Conservation (phyloP, 2,797 vertebrate genomes). For the Falco concolor region DNA sequence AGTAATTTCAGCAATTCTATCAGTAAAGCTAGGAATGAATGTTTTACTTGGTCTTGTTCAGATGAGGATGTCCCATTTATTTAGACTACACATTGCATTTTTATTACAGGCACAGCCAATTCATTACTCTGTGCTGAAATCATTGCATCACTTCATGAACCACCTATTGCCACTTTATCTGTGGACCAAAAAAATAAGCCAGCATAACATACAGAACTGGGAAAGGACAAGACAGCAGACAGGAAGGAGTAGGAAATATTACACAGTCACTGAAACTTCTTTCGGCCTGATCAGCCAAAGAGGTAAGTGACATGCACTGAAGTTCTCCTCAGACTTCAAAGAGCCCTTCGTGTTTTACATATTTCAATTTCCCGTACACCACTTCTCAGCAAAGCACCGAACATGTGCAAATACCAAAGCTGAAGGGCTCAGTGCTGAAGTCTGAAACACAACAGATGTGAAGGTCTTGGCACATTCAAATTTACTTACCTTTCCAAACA, state of each 20-base stretch:
- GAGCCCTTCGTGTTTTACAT: background rate
- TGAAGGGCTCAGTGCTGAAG: background rate
- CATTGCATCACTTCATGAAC: background rate
- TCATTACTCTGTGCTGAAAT: background rate
- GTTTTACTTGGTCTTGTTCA: background rate
- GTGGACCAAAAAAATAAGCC: background rate
- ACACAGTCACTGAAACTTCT: background rate
- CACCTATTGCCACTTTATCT: background rate
- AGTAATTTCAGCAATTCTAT: background rate
- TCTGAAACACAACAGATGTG: background rate
- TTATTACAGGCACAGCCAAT: constrained; percentile 9
- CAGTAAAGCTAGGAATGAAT: background rate
- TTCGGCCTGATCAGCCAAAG: background rate
- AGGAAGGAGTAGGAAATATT: background rate
- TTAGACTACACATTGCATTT: constrained; percentile 22
- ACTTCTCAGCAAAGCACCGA: background rate
- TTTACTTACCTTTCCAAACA: background rate
- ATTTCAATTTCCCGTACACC: background rate
- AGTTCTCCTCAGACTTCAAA: background rate
- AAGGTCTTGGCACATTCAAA: background rate
- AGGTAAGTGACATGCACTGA: background rate
- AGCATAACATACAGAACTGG: background rate
- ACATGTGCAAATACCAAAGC: background rate
- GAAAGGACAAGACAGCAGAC: background rate
- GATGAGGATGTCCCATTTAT: background rate